Percentiles rank a stretch among this genome's conserved stretches.
phyloP scores from a whole-genome alignment of 2,797 vertebrate species.

The Pseudochirops cupreus region DNA sequence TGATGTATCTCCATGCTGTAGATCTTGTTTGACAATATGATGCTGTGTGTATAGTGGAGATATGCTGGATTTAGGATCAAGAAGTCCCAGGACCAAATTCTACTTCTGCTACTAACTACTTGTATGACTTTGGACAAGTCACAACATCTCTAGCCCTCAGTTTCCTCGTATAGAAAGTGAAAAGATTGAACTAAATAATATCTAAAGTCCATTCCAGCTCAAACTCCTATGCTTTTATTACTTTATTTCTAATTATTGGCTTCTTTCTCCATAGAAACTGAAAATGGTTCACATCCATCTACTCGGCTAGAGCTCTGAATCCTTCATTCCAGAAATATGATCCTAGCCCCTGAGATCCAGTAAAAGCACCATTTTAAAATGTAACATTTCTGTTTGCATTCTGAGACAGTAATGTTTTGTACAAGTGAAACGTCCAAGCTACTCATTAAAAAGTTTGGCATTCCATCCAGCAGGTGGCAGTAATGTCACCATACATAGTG shows the following conservation, averaged over 20 bases:
- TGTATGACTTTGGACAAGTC: not conserved
- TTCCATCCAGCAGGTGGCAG: slow-evolving; percentile 16
- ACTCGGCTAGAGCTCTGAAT: not conserved
- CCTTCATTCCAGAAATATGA: slow-evolving; percentile 11
- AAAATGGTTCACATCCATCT: not conserved
- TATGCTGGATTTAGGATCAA: not conserved
- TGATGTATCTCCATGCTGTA: not conserved
- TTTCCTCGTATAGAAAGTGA: not conserved
- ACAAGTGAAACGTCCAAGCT: not conserved
- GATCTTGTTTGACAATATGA: not conserved
- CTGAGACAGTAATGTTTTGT: not conserved
- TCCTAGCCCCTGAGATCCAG: not conserved
- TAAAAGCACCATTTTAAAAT: not conserved
- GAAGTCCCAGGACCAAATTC: not conserved
- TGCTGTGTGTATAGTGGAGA: not conserved
- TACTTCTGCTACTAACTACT: not conserved
- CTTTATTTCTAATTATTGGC: not conserved
- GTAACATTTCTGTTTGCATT: not conserved
- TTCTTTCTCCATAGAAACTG: slow-evolving; percentile 1
- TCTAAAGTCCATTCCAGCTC: not conserved
- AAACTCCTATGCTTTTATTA: not conserved
- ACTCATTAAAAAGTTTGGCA: not conserved
- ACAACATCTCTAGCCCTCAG: not conserved
- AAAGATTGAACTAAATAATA: not conserved
- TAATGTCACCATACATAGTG: not conserved